Conservation (phyloP, 2,888 invertebrate species). For the Branchellion lobata region DNA sequence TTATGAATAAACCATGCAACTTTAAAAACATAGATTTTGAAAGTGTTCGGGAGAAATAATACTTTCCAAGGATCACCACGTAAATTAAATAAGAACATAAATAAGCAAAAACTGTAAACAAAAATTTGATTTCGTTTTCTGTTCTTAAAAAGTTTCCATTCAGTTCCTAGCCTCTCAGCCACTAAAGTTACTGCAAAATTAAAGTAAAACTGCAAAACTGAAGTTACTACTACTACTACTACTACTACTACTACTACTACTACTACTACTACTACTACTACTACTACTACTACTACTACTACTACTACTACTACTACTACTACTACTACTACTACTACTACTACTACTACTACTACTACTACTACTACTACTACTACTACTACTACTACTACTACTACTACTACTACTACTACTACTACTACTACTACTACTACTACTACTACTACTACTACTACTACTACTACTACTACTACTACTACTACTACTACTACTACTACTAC, state of each 20-base stretch:
- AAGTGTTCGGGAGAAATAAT: no score
- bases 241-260: slow-evolving; percentile 40
- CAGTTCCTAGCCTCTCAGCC: no score
- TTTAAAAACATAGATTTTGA: no score
- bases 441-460: slow-evolving; percentile 37
- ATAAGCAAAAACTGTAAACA: no score
- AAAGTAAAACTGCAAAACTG: no score
- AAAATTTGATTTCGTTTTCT: no score
- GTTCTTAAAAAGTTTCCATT: no score
- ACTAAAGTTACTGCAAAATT: no score
- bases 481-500: slow-evolving; percentile 42
- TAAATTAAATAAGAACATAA: no score
- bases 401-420: slow-evolving; percentile 42
- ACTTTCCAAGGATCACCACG: no score
- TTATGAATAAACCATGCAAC: no score
- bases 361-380: slow-evolving; percentile 43
- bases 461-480: slow-evolving; percentile 33
- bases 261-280: slow-evolving; percentile 40
- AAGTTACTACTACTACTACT: slow-evolving; percentile 39
- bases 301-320: slow-evolving; percentile 30
- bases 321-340: slow-evolving; percentile 43
- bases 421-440: slow-evolving; percentile 39
- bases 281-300: slow-evolving; percentile 40
- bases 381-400: slow-evolving; percentile 45
- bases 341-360: slow-evolving; percentile 44